These are phyloP conservation scores for Urosaurus nigricauda DNA, from an alignment of 2,797 vertebrate genomes.

Conservation along the genomic window DNA sequence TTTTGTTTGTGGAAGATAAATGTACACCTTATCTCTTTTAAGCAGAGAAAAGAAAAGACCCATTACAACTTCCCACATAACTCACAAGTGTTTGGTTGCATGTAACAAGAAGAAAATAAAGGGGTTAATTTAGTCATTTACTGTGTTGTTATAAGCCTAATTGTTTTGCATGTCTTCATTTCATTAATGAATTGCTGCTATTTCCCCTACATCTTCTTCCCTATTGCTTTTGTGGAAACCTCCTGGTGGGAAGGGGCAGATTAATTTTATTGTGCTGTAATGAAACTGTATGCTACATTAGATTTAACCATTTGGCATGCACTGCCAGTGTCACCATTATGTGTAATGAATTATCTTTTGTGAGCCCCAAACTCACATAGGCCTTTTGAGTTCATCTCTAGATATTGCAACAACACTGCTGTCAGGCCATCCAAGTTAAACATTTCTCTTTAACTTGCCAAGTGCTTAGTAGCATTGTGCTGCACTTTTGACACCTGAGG, in stretches of 20 bases:
- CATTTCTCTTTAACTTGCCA: constrained; percentile 34
- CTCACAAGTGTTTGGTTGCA: constrained; percentile 44
- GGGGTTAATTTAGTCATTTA: constrained; percentile 80
- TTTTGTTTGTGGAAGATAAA: constrained; percentile 24
- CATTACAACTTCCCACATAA: constrained; percentile 53
- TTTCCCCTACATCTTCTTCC: constrained; percentile 78
- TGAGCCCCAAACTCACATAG: constrained; percentile 79
- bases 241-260: constrained; percentile 84
- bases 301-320: constrained; percentile 86
- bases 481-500: constrained; percentile 35
- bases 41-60: constrained; percentile 25
- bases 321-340: constrained; percentile 84
- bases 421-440: constrained; percentile 53
- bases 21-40: constrained; percentile 40
- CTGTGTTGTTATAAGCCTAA: constrained; percentile 81
- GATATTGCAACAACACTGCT: constrained; percentile 51
- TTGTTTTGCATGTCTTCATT: constrained; percentile 84
- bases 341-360: constrained; percentile 83
- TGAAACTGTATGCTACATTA: constrained; percentile 91
- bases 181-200: constrained; percentile 84
- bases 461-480: constrained; percentile 3
- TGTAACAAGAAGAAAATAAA: constrained; percentile 66
- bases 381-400: constrained; percentile 70
- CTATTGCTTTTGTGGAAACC: constrained; percentile 86
- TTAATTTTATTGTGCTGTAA: constrained; percentile 86